Percentiles rank a stretch among this genome's conserved stretches.
phyloP scores from a whole-genome alignment of 2,888 invertebrate genomes.

The Scotopteryx bipunctaria region DNA sequence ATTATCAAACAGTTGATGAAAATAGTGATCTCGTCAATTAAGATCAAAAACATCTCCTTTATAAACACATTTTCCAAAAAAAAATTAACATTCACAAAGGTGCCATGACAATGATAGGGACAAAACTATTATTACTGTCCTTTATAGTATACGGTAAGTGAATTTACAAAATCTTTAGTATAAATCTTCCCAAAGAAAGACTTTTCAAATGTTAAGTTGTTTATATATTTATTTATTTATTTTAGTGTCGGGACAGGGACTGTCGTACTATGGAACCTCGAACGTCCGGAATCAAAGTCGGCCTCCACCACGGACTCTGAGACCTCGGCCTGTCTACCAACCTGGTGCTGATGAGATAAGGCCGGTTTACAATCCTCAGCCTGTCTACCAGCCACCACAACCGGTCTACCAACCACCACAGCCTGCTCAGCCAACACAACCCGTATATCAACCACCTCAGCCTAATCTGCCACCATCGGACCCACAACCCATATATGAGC shows the following conservation, averaged over 20 bases:
- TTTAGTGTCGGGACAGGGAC: slow-evolving; percentile 26
- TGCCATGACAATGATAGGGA: slow-evolving; percentile 31
- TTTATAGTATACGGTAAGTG: slow-evolving; percentile 50
- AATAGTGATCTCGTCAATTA: slow-evolving; percentile 8
- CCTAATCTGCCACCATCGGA: neutral
- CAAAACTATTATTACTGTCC: slow-evolving; percentile 43
- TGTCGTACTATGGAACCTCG: slow-evolving; percentile 40
- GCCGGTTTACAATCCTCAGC: slow-evolving; percentile 14
- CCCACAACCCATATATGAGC: neutral
- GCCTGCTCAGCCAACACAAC: slow-evolving; percentile 1
- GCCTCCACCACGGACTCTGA: slow-evolving; percentile 14
- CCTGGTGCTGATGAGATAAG: neutral
- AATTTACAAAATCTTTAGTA: neutral
- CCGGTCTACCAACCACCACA: slow-evolving; percentile 9
- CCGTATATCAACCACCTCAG: neutral
- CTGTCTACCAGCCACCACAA: slow-evolving; percentile 3
- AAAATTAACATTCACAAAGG: slow-evolving; percentile 8
- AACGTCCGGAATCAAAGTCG: slow-evolving; percentile 38
- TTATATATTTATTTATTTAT: too few species aligned
- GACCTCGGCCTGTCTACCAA: neutral
- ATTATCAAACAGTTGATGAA: slow-evolving; percentile 2
- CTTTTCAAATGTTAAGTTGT: neutral
- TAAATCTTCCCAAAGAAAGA: too few species aligned
- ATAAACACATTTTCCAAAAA: slow-evolving; percentile 1
- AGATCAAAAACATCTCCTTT: slow-evolving; percentile 6